Evolutionary conservation across 2,113 vertebrate genomes (phyloP), one percentile per base, ranked within the genome.

Genomic region (Cranoglanis bouderius): DNA sequence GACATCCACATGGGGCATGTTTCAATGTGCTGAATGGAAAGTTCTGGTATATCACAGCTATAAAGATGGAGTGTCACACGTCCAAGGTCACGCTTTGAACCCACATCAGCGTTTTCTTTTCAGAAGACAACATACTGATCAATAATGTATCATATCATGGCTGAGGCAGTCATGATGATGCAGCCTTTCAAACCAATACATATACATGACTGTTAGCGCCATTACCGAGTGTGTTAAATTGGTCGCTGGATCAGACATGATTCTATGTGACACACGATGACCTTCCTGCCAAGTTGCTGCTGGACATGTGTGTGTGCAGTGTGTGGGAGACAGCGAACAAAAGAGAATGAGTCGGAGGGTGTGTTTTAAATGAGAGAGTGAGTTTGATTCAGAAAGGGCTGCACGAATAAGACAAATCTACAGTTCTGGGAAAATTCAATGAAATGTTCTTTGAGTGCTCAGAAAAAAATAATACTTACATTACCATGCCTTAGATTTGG

Each of bases 291-390:
- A 72, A 32, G 70, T 40, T 29, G 67, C 67, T 85, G 21, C 67
- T 85, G 67, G 51, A 55, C 0, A 24, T 85, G 29, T 49, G 55
- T 46, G 43, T 38, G 21, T 26, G 32, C 12, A 18, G 46, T 81
- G 38, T 70, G 61, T 51, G 40, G 32, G 72, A 67, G 72, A 81
- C 9, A 2, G 26, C 4, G 46, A 32, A 43, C 6, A 8, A 19
- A 84, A 57, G 2, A 29, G 32, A 82, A 74, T 19, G 26, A 32
- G 80, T 24, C 10, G n/a, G 57, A 82, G 32, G 19, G 53, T 57
- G 80, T 21, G 7, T 81, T 55, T 83, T 26, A 65, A 61, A 65
- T 32, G 35, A 43, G 81, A 65, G 92, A 77, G 57, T n/a, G 40
- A 49, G 55, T 59, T 82, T 24, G 35, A 19, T 74, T 74, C 29